Base-by-base conservation (phyloP, 2,797 vertebrate species). In the Crocodylus rhombifer region DNA sequence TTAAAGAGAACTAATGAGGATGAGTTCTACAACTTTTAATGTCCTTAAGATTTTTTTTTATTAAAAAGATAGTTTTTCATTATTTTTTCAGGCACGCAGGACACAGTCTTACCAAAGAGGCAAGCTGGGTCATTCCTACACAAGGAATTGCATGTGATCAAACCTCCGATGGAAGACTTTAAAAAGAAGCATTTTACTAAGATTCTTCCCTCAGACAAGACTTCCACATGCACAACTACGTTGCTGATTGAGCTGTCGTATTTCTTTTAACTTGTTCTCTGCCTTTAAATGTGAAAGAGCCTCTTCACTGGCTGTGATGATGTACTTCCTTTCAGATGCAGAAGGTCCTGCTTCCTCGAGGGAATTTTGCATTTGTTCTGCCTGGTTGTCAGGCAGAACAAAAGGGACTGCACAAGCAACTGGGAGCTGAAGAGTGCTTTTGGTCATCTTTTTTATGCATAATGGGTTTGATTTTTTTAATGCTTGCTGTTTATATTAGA, bases 1-100 rank as follows among this genome's bases (percentile, higher is more conserved):
- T 97, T 97, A 97, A 98, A 96, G 95, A 97, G 96, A 96, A 97
- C 96, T 92, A 97, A 97, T 95, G 95, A 97, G 97, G 96, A 96
- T 80, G 85, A 92, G 81, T 95, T 95, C 85, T 89, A 23, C 81
- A 94, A 96, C 95, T 97, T 97, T 96, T 97, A 96, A 94, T 94
- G 56, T 84, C 83, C 94, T 87, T 84, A 92, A 94, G 89, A 95
- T 86, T 95, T 79, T 95, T 91, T 89, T 85, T 77, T 61, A 67
- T 0, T 2, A 26, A 61, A 80, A 25, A 65, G 23, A 2, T 16
- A 30, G 42, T 76, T 83, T 83, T 82, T n/a, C 73, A 36, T 75
- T 23, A 71, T 94, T 90, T 88, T 71, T 69, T 91, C 23, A 61
- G 13, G 11, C 3, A 6, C 1, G 15, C 69, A 82, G 55, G 51